Conservation (phyloP, 2,888 invertebrate species). For the Yponomeuta plumbellus region DNA sequence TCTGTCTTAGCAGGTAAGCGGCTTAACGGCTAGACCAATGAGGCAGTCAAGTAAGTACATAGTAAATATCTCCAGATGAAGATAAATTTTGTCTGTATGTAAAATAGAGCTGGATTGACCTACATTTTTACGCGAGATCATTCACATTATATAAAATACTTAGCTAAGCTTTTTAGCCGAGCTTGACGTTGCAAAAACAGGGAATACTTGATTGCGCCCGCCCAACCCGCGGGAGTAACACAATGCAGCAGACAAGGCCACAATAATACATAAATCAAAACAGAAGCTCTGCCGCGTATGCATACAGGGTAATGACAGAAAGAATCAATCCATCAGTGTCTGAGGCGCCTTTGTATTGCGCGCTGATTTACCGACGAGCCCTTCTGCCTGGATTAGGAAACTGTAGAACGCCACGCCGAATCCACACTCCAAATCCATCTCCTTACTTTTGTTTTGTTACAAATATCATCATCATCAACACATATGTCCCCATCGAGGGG, state of each 20-base stretch:
- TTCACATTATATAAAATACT: no score
- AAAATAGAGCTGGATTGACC: no score
- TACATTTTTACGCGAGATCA: no score
- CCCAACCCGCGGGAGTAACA: not conserved
- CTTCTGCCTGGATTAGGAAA: not conserved
- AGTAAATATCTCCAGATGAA: no score
- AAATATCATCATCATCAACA: no score
- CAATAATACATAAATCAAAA: conserved; percentile 1
- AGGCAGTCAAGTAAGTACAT: no score
- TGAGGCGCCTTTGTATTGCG: conserved; percentile 31
- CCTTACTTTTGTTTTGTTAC: no score
- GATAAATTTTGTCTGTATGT: no score
- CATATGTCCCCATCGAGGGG: no score
- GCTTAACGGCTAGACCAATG: no score
- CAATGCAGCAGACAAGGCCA: not conserved
- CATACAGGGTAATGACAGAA: conserved; percentile 15
- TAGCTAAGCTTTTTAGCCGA: not conserved
- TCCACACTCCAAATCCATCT: no score
- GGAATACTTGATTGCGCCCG: not conserved
- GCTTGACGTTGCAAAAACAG: not conserved
- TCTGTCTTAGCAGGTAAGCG: no score
- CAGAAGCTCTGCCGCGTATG: not conserved
- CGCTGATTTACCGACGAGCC: conserved; percentile 35
- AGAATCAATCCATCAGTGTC: conserved; percentile 42
- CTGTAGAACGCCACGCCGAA: not conserved